A percentile compares a stretch with the other conserved stretches of the same genome.
phyloP scores from a whole-genome alignment of 2,113 vertebrate genomes.

The Ciconia boyciana region DNA sequence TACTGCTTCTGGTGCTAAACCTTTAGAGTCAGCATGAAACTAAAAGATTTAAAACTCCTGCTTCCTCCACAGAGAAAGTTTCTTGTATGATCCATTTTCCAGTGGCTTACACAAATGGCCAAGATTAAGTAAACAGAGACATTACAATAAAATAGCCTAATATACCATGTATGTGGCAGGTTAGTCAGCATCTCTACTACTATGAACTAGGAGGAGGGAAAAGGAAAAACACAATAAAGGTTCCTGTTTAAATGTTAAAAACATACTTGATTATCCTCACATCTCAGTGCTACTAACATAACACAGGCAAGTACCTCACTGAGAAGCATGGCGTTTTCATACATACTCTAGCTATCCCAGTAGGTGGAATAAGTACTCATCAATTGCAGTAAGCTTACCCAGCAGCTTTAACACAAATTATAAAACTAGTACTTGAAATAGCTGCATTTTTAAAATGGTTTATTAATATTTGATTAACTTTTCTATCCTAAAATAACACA shows the following conservation, averaged over 20 bases:
- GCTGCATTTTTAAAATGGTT: not conserved
- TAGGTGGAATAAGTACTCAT: not conserved
- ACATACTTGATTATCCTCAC: not conserved
- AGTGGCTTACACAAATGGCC: not conserved
- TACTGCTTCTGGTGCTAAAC: not conserved
- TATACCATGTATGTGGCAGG: not conserved
- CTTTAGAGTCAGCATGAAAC: not conserved
- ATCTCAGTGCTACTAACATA: not conserved
- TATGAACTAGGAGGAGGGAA: not conserved
- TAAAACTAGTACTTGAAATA: not conserved
- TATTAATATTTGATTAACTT: not conserved
- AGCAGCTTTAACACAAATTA: not conserved
- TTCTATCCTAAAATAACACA: not conserved
- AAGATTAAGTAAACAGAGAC: not conserved
- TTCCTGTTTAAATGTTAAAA: not conserved
- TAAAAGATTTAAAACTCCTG: not conserved
- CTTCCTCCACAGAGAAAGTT: not conserved
- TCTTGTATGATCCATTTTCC: not conserved
- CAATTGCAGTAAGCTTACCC: not conserved
- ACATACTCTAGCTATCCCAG: not conserved
- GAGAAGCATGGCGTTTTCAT: not conserved
- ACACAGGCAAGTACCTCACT: not conserved
- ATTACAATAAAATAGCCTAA: not conserved
- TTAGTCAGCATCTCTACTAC: not conserved
- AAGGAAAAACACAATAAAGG: not conserved